A percentile compares a stretch with the other conserved stretches of the same genome.
These are phyloP conservation scores for Meandrusa payeni DNA, from an alignment of 2,888 invertebrate species.

Conservation along the genomic window DNA sequence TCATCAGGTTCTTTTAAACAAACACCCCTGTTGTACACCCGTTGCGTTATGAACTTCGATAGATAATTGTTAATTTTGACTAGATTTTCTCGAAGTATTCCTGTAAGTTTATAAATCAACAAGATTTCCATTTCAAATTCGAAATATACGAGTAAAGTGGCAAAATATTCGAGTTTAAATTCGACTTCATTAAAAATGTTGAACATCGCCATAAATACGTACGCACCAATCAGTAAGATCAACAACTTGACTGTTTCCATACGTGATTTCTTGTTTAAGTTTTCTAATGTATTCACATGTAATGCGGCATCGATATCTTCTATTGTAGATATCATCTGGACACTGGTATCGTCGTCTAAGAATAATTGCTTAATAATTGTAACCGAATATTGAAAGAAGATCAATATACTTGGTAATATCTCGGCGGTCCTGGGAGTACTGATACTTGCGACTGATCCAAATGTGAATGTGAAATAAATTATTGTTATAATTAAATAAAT, in stretches of 20 bases:
- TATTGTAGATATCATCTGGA: conserved; percentile 1
- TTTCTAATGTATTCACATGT: not conserved
- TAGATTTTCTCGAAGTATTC: conserved; percentile 4
- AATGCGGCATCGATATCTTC: conserved; percentile 3
- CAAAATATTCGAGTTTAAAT: not conserved
- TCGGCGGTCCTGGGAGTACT: not conserved
- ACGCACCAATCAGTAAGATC: not conserved
- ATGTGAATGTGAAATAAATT: not conserved
- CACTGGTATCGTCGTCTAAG: not conserved
- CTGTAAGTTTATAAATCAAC: conserved; percentile 10
- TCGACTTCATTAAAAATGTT: conserved; percentile 3
- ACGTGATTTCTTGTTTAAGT: conserved; percentile 8
- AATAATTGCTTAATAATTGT: conserved; percentile 5
- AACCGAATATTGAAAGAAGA: conserved; percentile 11
- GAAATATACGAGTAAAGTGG: conserved; percentile 1
- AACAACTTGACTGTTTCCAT: not conserved
- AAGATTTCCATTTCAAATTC: conserved; percentile 8
- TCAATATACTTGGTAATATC: conserved; percentile 5
- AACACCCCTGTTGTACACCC: not conserved
- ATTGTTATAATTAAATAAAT: not conserved
- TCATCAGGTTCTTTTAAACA: no score
- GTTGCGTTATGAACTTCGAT: not conserved
- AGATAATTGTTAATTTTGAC: conserved; percentile 11
- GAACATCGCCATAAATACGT: not conserved
- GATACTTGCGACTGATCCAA: not conserved